Base-by-base conservation (phyloP, 2,113 vertebrate genomes). In the Antechinus flavipes region DNA sequence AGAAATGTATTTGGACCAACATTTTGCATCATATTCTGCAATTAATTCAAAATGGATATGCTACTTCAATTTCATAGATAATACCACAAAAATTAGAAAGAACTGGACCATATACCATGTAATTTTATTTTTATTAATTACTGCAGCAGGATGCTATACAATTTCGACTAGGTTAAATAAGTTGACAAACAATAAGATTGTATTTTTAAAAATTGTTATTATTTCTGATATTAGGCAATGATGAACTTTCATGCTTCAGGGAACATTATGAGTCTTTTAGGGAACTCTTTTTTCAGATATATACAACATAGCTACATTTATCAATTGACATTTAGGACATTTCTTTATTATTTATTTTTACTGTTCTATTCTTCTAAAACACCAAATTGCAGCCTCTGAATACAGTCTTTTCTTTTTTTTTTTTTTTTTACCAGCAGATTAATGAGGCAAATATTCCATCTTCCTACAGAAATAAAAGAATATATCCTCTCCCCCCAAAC, bases 281-380 rank as follows among this genome's bases (percentile, higher is more conserved):
- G n/a, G 16, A 2, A 16, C 16, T 91, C 8, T 93, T 94, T 49
- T n/a, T 61, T 95, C 93, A 95, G 55, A 90, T 89, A 23, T 49
- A 24, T 46, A 92, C 6, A 94, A 84, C n/a, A 58, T 94, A 42
- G 27, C 68, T 94, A 54, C 4, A 91, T 91, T 61, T 91, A 8
- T 91, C 93, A 91, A 76, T 92, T 95, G n/a, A 68, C 50, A 94
- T 94, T 91, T 93, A 23, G 46, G 42, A 0, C 52, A 90, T 93
- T 91, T 91, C 46, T 1, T 93, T 5, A 53, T 92, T 35, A 90
- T 90, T 61, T 96, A 24, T 93, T 95, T 92, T 49, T 11, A 16
- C 19, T 14, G 26, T 92, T 93, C 5, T 94, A 58, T 11, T 61
- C 61, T n/a, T 92, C 55, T 42, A 94, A 1, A 93, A 11, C 6